Conservation (phyloP, 2,797 vertebrate genomes). For the Botia kubotai region DNA sequence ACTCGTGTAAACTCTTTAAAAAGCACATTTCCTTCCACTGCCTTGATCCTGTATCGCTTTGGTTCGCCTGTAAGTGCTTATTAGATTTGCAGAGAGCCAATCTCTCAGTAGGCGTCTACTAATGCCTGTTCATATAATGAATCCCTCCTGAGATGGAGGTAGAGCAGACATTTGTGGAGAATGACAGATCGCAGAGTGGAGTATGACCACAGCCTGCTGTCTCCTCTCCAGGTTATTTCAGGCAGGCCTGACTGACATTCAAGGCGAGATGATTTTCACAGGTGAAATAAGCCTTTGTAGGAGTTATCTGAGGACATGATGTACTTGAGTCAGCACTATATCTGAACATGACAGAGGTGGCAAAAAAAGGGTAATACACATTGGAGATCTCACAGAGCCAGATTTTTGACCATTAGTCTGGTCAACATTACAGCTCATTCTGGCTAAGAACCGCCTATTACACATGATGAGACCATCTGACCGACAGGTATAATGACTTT, state of each 20-base stretch:
- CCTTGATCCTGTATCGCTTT: constrained; percentile 38
- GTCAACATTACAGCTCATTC: background rate
- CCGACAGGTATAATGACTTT: background rate
- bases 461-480: background rate
- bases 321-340: constrained; percentile 15
- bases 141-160: constrained; percentile 48
- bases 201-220: constrained; percentile 34
- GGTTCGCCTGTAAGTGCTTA: constrained; percentile 48
- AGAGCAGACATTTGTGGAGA: constrained; percentile 52
- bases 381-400: background rate
- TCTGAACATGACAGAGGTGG: constrained; percentile 16
- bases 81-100: constrained; percentile 54
- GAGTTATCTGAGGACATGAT: constrained; percentile 38
- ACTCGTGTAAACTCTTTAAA: constrained; percentile 52
- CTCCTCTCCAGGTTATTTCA: constrained; percentile 28
- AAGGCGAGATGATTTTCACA: constrained; percentile 33
- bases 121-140: constrained; percentile 59
- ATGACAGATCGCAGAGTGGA: constrained; percentile 53
- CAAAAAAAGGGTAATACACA: background rate
- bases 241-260: constrained; percentile 45
- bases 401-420: background rate
- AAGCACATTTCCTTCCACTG: constrained; percentile 51
- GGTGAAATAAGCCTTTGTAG: constrained; percentile 42
- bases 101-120: constrained; percentile 46
- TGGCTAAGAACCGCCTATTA: background rate